Evolutionary conservation across 2,113 vertebrate species (phyloP).

Genomic region (Ciconia maguari): DNA sequence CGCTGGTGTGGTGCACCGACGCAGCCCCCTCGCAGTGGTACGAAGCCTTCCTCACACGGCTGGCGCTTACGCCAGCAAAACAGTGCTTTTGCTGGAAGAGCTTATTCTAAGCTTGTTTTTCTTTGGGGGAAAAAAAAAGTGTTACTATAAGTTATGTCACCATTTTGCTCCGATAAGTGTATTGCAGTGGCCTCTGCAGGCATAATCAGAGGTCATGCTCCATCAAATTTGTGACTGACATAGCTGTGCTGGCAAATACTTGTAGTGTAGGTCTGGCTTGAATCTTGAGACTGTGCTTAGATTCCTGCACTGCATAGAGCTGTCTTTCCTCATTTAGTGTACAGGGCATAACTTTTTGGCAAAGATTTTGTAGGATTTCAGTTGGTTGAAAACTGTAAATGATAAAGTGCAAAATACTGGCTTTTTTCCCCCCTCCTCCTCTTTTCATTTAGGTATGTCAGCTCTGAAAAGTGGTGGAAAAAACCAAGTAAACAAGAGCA

Average conservation of each 20-base stretch:
- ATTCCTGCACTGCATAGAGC: background rate
- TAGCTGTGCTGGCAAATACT: background rate
- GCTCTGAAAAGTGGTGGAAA: background rate
- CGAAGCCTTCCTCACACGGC: background rate
- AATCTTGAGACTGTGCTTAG: background rate
- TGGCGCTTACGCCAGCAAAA: accelerated
- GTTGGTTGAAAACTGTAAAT: background rate
- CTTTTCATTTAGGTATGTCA: background rate
- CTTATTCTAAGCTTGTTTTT: background rate
- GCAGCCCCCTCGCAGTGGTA: background rate
- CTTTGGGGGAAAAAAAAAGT: background rate
- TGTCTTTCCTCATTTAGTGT: background rate
- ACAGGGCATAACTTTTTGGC: background rate
- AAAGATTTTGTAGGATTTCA: background rate
- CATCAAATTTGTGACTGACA: background rate
- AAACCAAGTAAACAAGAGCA: background rate
- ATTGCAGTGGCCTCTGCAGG: background rate
- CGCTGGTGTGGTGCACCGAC: background rate
- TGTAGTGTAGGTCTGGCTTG: background rate
- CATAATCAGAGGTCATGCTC: background rate
- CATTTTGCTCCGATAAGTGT: background rate
- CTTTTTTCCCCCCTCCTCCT: background rate
- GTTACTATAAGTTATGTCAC: background rate
- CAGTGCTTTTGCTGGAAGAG: background rate
- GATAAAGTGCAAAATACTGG: background rate